Conservation (phyloP, 2,113 vertebrate genomes). For the Amphilophus citrinellus region DNA sequence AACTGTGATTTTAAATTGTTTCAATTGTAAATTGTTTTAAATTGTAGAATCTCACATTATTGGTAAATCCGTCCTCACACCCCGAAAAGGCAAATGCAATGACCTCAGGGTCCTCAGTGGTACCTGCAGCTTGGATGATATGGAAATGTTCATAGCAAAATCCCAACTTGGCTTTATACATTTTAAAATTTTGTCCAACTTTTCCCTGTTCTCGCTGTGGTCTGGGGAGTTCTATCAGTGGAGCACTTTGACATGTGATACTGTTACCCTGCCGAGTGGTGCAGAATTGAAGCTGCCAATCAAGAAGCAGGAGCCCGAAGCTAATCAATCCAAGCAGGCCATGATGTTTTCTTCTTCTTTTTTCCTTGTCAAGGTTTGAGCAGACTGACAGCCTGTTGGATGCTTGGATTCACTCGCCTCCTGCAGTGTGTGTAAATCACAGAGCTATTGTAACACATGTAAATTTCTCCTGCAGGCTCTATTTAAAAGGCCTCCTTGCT, state of each 20-base stretch:
- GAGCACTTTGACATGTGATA: slow-evolving; percentile 62
- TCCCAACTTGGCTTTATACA: neutral
- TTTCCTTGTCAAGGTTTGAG: slow-evolving; percentile 41
- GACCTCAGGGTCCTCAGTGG: slow-evolving; percentile 5
- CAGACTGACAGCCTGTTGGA: slow-evolving; percentile 52
- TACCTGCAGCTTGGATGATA: slow-evolving; percentile 14
- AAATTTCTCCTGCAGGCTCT: slow-evolving; percentile 52
- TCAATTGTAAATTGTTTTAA: neutral
- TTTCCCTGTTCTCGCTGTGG: slow-evolving; percentile 29
- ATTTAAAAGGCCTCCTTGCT: slow-evolving; percentile 22
- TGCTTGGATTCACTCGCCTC: slow-evolving; percentile 56
- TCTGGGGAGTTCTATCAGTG: slow-evolving; percentile 57
- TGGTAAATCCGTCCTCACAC: neutral
- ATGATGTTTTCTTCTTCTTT: slow-evolving; percentile 57
- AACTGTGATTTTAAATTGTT: neutral
- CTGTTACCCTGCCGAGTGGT: slow-evolving; percentile 62
- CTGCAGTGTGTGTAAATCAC: slow-evolving; percentile 58
- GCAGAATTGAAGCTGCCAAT: slow-evolving; percentile 74
- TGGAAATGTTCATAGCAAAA: slow-evolving; percentile 29
- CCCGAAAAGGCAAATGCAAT: neutral
- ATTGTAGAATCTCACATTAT: neutral
- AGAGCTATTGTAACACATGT: slow-evolving; percentile 60
- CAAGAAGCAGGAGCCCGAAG: slow-evolving; percentile 63
- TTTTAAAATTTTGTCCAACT: slow-evolving; percentile 34
- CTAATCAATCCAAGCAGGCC: slow-evolving; percentile 74